Evolutionary conservation across 2,113 vertebrate species (phyloP).

Genomic region (Platichthys flesus): DNA sequence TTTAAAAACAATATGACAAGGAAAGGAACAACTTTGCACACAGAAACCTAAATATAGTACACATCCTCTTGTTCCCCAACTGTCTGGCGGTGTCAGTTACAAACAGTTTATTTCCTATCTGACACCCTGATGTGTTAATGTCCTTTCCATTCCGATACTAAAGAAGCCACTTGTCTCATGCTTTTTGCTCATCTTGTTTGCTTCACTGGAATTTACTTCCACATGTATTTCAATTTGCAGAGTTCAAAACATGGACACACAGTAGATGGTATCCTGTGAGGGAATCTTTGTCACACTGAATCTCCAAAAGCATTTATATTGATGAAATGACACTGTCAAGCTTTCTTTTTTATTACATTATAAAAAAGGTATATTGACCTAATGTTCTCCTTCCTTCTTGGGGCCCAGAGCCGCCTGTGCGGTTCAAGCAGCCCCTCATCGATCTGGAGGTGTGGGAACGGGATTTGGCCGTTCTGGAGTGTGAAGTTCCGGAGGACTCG

Average conservation of each 20-base stretch:
- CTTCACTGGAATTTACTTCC: conserved; percentile 53
- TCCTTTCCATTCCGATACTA: conserved; percentile 61
- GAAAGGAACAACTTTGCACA: conserved; percentile 45
- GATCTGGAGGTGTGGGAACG: conserved; percentile 92
- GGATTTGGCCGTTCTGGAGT: conserved; percentile 92
- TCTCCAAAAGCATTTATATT: not conserved
- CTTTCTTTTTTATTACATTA: not conserved
- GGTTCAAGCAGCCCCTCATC: conserved; percentile 90
- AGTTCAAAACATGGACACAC: conserved; percentile 8
- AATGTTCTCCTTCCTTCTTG: conserved; percentile 29
- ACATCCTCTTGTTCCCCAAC: conserved; percentile 70
- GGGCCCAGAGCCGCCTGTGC: conserved; percentile 88
- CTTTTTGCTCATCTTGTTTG: conserved; percentile 67
- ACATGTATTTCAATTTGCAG: conserved; percentile 56
- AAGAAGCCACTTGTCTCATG: conserved; percentile 66
- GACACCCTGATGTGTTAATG: conserved; percentile 70
- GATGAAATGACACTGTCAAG: not conserved
- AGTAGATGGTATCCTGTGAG: not conserved
- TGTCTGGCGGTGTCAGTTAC: conserved; percentile 76
- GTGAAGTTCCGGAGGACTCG: conserved; percentile 93
- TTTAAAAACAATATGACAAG: conserved; percentile 14
- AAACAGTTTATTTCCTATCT: conserved; percentile 74
- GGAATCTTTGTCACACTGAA: not conserved
- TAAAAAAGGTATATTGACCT: not conserved
- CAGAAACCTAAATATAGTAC: conserved; percentile 49